Evolutionary conservation across 2,113 vertebrate species (phyloP).

Genomic region (Chionis minor): DNA sequence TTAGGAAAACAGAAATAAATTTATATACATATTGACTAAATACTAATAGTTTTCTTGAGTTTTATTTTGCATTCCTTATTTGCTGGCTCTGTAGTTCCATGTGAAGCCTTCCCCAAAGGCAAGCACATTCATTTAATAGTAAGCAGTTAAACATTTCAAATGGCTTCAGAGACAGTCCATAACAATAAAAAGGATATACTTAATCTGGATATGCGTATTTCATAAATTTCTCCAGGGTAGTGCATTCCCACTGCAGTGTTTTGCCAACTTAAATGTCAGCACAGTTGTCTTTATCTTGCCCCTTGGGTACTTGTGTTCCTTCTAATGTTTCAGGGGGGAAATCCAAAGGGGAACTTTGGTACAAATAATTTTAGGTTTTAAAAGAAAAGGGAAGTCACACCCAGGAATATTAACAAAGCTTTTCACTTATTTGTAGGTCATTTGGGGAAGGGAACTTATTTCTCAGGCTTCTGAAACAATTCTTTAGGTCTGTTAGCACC

Average conservation of each 20-base stretch:
- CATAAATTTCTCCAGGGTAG: conserved; percentile 22
- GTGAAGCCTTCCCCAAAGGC: conserved; percentile 2
- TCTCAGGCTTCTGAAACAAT: background rate
- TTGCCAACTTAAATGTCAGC: conserved; percentile 35
- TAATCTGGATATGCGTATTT: background rate
- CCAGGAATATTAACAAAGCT: background rate
- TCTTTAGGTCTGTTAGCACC: background rate
- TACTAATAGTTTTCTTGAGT: background rate
- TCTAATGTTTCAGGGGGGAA: conserved; percentile 8
- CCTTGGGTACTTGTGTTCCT: background rate
- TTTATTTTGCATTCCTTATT: background rate
- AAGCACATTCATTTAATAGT: conserved; percentile 5
- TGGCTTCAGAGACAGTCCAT: conserved; percentile 11
- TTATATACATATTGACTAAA: background rate
- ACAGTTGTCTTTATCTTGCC: conserved; percentile 36
- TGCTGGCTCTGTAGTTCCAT: background rate
- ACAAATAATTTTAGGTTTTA: conserved; percentile 13
- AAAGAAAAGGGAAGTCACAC: background rate
- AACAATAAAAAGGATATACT: conserved; percentile 35
- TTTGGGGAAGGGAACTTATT: background rate
- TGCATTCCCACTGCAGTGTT: conserved; percentile 18
- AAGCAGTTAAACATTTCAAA: conserved; percentile 40
- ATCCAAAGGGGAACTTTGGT: background rate
- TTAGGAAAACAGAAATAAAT: background rate
- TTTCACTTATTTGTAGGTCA: background rate